A percentile compares a stretch with the other conserved stretches of the same genome.
Evolutionary conservation across 2,113 vertebrate genomes (phyloP).

Genomic region (Amazona guildingii): DNA sequence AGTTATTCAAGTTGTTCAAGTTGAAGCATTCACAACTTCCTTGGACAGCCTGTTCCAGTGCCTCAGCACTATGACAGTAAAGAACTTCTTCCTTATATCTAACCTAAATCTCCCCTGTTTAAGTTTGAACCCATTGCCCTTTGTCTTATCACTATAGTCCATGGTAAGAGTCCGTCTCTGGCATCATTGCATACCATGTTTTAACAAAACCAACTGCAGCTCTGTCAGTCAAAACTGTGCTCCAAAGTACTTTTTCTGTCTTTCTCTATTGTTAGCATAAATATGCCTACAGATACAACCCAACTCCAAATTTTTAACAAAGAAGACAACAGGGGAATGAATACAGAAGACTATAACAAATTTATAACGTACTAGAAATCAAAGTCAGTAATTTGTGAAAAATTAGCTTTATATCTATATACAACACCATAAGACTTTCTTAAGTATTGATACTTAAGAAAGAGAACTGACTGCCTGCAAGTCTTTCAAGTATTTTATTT

Average conservation of each 20-base stretch:
- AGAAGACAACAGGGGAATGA: background rate
- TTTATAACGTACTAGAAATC: background rate
- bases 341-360: background rate
- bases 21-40: background rate
- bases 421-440: background rate
- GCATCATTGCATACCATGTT: background rate
- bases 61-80: background rate
- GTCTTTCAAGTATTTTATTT: background rate
- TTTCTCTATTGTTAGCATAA: background rate
- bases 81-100: background rate
- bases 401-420: background rate
- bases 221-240: background rate
- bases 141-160: background rate
- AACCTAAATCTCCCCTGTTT: background rate
- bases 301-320: background rate
- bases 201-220: background rate
- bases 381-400: background rate
- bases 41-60: background rate
- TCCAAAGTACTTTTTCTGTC: background rate
- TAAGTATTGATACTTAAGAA: background rate
- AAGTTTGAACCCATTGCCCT: background rate
- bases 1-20: background rate
- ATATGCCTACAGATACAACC: background rate
- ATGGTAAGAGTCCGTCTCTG: background rate
- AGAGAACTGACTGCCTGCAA: background rate